Evolutionary conservation across 2,797 vertebrate genomes (phyloP).

Genomic region (Oreonectes daqikongensis): DNA sequence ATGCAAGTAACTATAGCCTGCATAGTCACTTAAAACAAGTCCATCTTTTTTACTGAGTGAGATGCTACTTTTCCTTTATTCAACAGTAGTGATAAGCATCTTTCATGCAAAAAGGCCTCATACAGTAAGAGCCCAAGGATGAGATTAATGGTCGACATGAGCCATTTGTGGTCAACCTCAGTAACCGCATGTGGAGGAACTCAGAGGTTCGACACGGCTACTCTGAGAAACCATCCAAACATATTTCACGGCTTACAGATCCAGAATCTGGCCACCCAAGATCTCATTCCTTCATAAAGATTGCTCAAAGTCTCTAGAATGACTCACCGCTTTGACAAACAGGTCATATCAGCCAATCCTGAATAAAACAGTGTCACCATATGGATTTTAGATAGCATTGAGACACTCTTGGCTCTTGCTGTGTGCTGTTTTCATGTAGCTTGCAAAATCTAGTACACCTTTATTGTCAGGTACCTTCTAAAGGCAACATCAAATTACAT

Average conservation of each 20-base stretch:
- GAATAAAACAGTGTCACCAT: background rate
- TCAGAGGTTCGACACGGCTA: constrained; percentile 65
- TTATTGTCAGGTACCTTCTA: background rate
- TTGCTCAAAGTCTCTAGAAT: background rate
- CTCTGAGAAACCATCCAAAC: constrained; percentile 58
- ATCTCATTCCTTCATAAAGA: background rate
- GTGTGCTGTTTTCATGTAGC: background rate
- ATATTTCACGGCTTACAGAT: constrained; percentile 20
- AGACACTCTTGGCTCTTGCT: too few species aligned
- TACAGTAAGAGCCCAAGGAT: background rate
- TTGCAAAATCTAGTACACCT: background rate
- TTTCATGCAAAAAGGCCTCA: background rate
- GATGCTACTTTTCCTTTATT: background rate
- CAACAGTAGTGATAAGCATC: background rate
- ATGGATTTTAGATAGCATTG: background rate
- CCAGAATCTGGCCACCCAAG: background rate
- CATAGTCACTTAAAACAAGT: background rate
- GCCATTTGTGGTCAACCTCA: constrained; percentile 34
- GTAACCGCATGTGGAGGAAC: constrained; percentile 44
- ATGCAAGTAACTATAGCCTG: background rate
- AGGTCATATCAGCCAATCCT: background rate
- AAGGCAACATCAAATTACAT: too few species aligned
- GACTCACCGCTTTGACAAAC: background rate
- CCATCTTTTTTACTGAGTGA: background rate
- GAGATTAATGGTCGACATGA: constrained; percentile 15